Conservation (phyloP, 2,797 vertebrate species). For the Aeoliscus strigatus region DNA sequence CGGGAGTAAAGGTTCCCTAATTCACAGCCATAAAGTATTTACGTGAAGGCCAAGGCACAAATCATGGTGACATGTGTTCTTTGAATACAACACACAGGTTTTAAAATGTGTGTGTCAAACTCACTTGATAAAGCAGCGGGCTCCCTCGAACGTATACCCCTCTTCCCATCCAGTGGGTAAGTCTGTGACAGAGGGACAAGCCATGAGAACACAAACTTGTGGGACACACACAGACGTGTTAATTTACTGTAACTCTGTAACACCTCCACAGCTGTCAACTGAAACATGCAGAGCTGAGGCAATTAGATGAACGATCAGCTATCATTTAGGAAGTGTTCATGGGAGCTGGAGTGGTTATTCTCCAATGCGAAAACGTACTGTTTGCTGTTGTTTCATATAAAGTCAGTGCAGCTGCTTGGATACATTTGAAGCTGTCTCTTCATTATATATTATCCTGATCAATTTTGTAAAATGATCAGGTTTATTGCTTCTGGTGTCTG, state of each 20-base stretch:
- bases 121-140: slow-evolving; percentile 98
- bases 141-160: slow-evolving; percentile 96
- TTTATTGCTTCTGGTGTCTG: too few species aligned
- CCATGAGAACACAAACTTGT: slow-evolving; percentile 48
- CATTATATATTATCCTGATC: too few species aligned
- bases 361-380: too few species aligned
- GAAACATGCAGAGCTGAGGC: not conserved
- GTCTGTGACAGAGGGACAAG: slow-evolving; percentile 72
- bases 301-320: not conserved
- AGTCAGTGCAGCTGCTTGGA: too few species aligned
- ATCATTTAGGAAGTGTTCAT: too few species aligned
- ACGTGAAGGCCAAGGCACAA: not conserved
- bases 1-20: slow-evolving; percentile 60
- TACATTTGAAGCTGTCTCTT: too few species aligned
- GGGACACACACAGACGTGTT: slow-evolving; percentile 12
- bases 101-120: slow-evolving; percentile 51
- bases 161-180: slow-evolving; percentile 98
- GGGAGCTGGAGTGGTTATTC: too few species aligned
- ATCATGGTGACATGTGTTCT: not conserved
- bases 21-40: slow-evolving; percentile 27
- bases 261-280: slow-evolving; percentile 18
- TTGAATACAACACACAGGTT: slow-evolving; percentile 12
- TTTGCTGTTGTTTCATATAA: too few species aligned
- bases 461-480: too few species aligned
- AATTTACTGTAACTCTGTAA: not conserved